Evolutionary conservation across 1,140 invertebrate species (phyloP).

Genomic region (Drosophila tani): DNA sequence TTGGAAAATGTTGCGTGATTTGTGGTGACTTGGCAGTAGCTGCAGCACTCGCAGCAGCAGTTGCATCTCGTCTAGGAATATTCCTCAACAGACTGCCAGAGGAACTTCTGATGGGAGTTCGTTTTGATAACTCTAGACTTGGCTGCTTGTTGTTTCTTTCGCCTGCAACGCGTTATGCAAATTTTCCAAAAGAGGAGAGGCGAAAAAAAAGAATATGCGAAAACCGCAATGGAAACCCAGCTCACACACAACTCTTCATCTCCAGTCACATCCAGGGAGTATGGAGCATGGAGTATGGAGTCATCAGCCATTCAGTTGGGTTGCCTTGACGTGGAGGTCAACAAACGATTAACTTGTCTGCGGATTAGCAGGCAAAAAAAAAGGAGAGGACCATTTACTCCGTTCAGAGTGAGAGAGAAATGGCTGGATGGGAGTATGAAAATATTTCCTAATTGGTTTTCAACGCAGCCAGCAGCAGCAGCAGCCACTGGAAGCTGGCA

Average conservation of each 20-base stretch:
- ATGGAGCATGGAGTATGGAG: not conserved
- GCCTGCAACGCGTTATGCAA: slow-evolving; percentile 72
- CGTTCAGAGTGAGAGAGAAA: slow-evolving; percentile 26
- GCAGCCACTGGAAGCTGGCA: slow-evolving; percentile 39
- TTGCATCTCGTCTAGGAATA: slow-evolving; percentile 12
- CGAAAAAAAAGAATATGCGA: slow-evolving; percentile 32
- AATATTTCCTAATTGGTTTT: slow-evolving; percentile 57
- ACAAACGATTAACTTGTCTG: slow-evolving; percentile 83
- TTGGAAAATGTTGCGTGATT: slow-evolving; percentile 51
- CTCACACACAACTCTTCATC: slow-evolving; percentile 1
- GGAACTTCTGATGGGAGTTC: slow-evolving; percentile 43
- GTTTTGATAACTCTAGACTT: slow-evolving; percentile 29
- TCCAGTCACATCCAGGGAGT: not conserved
- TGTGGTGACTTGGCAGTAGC: slow-evolving; percentile 47
- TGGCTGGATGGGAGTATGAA: slow-evolving; percentile 39
- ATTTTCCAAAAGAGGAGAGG: slow-evolving; percentile 46
- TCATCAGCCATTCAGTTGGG: slow-evolving; percentile 14
- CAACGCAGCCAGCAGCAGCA: slow-evolving; percentile 23
- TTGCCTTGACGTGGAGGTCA: slow-evolving; percentile 60
- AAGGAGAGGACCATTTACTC: slow-evolving; percentile 19
- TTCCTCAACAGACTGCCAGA: slow-evolving; percentile 19
- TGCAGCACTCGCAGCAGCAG: slow-evolving; percentile 16
- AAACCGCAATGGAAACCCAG: slow-evolving; percentile 34
- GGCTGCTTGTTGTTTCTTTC: slow-evolving; percentile 27
- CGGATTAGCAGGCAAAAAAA: slow-evolving; percentile 56